Evolutionary conservation across 2,113 vertebrate species (phyloP), one percentile per base, ranked within the genome.

Genomic region (Cairina moschata): DNA sequence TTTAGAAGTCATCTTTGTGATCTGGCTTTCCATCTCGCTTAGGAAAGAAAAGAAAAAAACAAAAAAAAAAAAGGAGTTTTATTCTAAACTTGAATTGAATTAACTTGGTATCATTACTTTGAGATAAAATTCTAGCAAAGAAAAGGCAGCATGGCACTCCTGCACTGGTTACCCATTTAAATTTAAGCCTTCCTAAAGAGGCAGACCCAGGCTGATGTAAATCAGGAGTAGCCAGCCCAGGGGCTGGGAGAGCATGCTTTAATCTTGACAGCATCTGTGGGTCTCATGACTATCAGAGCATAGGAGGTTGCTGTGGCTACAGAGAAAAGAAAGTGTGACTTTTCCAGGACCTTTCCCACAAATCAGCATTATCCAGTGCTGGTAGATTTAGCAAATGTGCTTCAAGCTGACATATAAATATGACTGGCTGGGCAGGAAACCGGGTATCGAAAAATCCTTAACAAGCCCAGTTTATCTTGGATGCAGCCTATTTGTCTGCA

Each of bases 221-320:
- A 91, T 60, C 76, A 86, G 94, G 66, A 88, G 77, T 67, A 90
- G 83, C n/a, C 67, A 91, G 59, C 58, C 32, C 63, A 58, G 67
- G 55, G 85, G 59, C 60, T 77, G 76, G 32, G 65, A n/a, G 14
- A 44, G 8, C 54, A 5, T 6, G 2, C 26, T 59, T 54, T 77
- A 60, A 68, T 65, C 42, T 66, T 28, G 31, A 7, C 2, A 3
- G 23, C 62, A 26, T 42, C 25, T n/a, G 26, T n/a, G n/a, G 29
- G 13, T 18, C 17, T 56, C 26, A 13, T 15, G 60, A 17, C 40
- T 22, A 8, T 29, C 73, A 40, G n/a, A 89, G 74, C 48, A 38
- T 62, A 69, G 29, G 13, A 79, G 38, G 56, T 17, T 95, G 38
- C 88, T 94, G 65, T 92, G 46, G 52, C 50, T 92, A 83, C 72